Conservation (phyloP, 1,140 invertebrate species). For the Asobara japonica region DNA sequence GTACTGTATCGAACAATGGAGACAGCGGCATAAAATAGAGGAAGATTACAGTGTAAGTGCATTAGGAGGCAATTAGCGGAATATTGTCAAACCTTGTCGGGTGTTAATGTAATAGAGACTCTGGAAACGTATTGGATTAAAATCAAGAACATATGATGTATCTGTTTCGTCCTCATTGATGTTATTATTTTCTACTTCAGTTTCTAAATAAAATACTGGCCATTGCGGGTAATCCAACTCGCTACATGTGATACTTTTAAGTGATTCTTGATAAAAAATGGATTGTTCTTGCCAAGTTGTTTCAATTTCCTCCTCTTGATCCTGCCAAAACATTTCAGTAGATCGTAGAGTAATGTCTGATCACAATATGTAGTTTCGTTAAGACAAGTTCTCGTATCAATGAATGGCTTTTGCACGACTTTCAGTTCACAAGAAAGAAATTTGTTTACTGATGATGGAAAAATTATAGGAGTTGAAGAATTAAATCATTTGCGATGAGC, state of each 20-base stretch:
- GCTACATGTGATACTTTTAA: conserved; percentile 74
- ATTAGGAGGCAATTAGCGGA: conserved; percentile 18
- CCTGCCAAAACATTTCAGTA: conserved; percentile 55
- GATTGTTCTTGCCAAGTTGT: conserved; percentile 66
- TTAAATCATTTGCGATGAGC: not conserved
- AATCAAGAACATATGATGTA: conserved; percentile 63
- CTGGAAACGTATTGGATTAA: conserved; percentile 71
- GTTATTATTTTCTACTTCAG: conserved; percentile 51
- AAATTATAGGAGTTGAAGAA: not conserved
- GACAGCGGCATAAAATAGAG: too few relatives aligned
- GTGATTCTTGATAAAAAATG: conserved; percentile 68
- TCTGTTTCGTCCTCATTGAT: conserved; percentile 37
- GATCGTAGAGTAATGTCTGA: not conserved
- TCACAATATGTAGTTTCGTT: too few relatives aligned
- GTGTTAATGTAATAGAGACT: conserved; percentile 73
- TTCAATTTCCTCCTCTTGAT: conserved; percentile 41
- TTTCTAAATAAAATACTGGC: conserved; percentile 67
- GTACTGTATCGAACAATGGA: too few relatives aligned
- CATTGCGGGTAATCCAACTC: conserved; percentile 71
- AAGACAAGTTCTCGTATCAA: conserved; percentile 13
- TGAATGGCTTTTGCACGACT: not conserved
- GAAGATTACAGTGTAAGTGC: not conserved
- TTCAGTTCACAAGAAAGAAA: not conserved
- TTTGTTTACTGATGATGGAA: not conserved
- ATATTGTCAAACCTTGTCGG: conserved; percentile 70